phyloP scores from a whole-genome alignment of 2,113 vertebrate genomes.

The Stercorarius parasiticus region DNA sequence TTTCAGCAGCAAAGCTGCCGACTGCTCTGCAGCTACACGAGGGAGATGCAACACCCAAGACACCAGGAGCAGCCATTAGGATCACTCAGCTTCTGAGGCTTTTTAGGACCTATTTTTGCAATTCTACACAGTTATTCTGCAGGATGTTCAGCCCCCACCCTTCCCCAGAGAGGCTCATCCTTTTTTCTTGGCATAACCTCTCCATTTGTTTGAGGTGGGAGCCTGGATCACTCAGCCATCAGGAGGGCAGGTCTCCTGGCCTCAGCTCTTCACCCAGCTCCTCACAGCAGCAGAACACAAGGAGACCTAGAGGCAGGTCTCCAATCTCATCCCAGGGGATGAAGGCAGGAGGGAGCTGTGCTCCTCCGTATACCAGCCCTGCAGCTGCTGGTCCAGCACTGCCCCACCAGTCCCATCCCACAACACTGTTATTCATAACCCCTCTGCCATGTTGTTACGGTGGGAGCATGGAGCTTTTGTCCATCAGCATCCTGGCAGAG shows the following conservation, averaged over 20 bases:
- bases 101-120: background rate
- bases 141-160: background rate
- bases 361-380: background rate
- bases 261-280: background rate
- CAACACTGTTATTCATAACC: background rate
- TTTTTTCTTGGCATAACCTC: background rate
- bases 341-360: background rate
- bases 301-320: background rate
- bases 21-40: background rate
- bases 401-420: background rate
- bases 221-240: background rate
- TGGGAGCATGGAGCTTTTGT: background rate
- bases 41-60: background rate
- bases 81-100: background rate
- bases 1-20: background rate
- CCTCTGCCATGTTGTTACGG: rapidly evolving
- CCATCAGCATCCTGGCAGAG: background rate
- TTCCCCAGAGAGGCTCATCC: background rate
- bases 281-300: background rate
- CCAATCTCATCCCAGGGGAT: background rate
- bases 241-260: background rate
- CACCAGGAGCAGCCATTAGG: background rate
- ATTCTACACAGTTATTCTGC: background rate
- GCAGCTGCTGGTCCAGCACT: background rate
- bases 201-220: background rate